Conservation (phyloP, 2,113 vertebrate species). For the Seriola aureovittata region DNA sequence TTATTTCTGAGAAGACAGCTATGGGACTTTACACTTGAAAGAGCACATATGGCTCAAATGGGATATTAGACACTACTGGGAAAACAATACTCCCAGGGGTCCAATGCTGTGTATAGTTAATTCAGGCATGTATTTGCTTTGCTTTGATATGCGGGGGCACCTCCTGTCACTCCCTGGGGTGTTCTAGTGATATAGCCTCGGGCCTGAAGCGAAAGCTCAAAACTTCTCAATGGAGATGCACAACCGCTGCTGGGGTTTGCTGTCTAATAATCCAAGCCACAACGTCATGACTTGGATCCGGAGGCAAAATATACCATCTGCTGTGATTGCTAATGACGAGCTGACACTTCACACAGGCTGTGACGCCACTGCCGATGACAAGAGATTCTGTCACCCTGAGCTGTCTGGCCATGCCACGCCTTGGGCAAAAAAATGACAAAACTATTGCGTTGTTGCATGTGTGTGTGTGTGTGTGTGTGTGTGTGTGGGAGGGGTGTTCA, state of each 20-base stretch:
- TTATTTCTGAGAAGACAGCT: background rate
- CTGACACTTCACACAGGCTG: conserved; percentile 2
- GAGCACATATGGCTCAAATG: conserved; percentile 1
- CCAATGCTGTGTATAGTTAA: conserved; percentile 25
- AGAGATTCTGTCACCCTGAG: background rate
- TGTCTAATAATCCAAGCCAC: conserved; percentile 17
- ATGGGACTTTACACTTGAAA: background rate
- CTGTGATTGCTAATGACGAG: conserved; percentile 2
- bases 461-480: no score
- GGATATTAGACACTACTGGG: background rate
- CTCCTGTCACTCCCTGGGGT: conserved; percentile 11
- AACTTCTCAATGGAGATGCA: conserved; percentile 5
- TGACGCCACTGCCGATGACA: conserved; percentile 13
- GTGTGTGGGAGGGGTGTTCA: background rate
- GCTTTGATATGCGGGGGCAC: conserved; percentile 34
- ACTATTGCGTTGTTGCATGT: background rate
- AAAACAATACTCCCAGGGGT: conserved; percentile 26
- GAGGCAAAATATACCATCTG: conserved; percentile 28
- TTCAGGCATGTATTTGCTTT: conserved; percentile 55
- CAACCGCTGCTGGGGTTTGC: conserved; percentile 15
- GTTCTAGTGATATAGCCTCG: conserved; percentile 17
- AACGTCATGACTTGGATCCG: background rate
- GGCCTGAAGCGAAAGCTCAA: background rate
- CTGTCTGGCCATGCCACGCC: conserved; percentile 39
- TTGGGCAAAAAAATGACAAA: conserved; percentile 23